Evolutionary conservation across 2,888 invertebrate genomes (phyloP).

Genomic region (Neuroscelio doddi): DNA sequence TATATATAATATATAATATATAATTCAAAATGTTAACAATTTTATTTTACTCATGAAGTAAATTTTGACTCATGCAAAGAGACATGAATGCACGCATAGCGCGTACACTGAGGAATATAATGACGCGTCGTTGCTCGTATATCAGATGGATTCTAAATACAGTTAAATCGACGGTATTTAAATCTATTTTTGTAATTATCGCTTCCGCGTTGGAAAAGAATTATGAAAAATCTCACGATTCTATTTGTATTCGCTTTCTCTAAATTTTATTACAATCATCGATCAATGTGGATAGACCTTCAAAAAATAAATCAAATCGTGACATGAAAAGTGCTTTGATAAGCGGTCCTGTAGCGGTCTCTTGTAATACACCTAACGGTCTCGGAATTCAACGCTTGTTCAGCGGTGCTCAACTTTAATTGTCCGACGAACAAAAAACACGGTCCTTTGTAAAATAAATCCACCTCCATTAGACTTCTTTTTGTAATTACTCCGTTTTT

Average conservation of each 20-base stretch:
- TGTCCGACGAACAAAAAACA: conserved; percentile 23
- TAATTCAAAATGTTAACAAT: too few species aligned
- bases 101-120: conserved; percentile 32
- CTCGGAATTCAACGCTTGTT: conserved; percentile 43
- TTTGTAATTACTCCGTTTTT: conserved; percentile 16
- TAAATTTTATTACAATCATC: too few species aligned
- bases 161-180: too few species aligned
- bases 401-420: conserved; percentile 49
- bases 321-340: conserved; percentile 40
- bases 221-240: not conserved
- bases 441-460: conserved; percentile 11
- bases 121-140: conserved; percentile 13
- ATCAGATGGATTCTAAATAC: conserved; percentile 21
- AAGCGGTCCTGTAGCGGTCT: conserved; percentile 49
- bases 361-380: conserved; percentile 47
- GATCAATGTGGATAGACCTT: not conserved
- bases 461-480: conserved; percentile 13
- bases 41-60: conserved; percentile 6
- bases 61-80: conserved; percentile 35
- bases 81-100: conserved; percentile 48
- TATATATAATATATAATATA: too few species aligned
- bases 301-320: conserved; percentile 35
- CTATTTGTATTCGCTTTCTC: not conserved
- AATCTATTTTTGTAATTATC: conserved; percentile 4
- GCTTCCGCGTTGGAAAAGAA: not conserved